Conservation (phyloP, 2,888 invertebrate genomes). For the Machimus atricapillus region DNA sequence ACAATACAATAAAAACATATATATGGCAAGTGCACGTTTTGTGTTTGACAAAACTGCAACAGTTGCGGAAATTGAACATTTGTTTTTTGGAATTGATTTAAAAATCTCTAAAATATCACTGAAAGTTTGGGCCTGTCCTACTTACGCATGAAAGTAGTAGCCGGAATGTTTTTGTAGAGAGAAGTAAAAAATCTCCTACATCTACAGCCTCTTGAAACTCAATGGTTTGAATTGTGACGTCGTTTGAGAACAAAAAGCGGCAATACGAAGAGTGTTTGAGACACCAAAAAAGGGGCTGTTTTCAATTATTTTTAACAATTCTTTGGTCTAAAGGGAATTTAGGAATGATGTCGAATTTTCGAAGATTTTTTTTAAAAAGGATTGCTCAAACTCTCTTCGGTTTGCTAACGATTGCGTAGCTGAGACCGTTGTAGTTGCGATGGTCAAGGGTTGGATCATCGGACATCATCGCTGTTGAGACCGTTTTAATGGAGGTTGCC, state of each 20-base stretch:
- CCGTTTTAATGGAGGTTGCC: conserved; percentile 62
- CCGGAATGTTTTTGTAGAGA: not conserved
- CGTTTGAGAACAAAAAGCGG: conserved; percentile 8
- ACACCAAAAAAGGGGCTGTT: not conserved
- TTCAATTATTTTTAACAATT: conserved; percentile 1
- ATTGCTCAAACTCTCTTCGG: conserved; percentile 78
- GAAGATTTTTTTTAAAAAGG: not conserved
- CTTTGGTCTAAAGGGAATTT: conserved; percentile 37
- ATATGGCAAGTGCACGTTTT: not conserved
- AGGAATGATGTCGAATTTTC: not conserved
- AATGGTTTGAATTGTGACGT: conserved; percentile 1
- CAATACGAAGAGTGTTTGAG: not conserved
- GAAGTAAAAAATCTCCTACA: not conserved
- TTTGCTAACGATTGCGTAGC: conserved; percentile 84
- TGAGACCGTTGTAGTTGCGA: conserved; percentile 76
- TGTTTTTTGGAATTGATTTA: not conserved
- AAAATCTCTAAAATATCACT: not conserved
- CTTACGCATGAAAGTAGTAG: not conserved
- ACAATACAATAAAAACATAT: not conserved
- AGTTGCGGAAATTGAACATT: not conserved
- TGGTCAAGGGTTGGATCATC: conserved; percentile 67
- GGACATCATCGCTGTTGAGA: conserved; percentile 42
- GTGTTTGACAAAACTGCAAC: not conserved
- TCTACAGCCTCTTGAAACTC: not conserved
- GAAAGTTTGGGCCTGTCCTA: not conserved